These are phyloP conservation scores for Heliopora coerulea DNA, from an alignment of 92 coral and sea anemone species.

Conservation along the genomic window DNA sequence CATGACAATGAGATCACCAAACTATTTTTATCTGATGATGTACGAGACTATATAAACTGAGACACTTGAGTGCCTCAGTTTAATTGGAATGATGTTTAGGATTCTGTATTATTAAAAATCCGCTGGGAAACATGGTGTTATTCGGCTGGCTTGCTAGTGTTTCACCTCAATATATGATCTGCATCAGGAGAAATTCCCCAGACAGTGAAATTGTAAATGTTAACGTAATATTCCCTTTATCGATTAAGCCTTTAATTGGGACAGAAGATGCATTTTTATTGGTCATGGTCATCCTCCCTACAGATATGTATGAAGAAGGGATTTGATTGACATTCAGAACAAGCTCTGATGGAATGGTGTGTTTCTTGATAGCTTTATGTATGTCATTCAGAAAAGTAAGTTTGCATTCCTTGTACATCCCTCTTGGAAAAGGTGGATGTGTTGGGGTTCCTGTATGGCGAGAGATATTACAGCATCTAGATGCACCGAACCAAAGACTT, in stretches of 20 bases:
- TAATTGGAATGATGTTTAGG: conserved; percentile 57
- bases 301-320: conserved; percentile 50
- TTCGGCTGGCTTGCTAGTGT: conserved; percentile 52
- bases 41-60: no score
- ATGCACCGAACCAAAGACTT: conserved; percentile 53
- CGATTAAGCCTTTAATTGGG: conserved; percentile 46
- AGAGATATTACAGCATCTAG: conserved; percentile 50
- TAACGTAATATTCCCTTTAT: conserved; percentile 55
- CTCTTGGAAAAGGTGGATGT: conserved; percentile 50
- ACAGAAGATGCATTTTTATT: conserved; percentile 41
- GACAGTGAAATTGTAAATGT: conserved; percentile 54
- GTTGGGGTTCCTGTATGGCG: conserved; percentile 49
- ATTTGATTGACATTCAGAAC: conserved; percentile 51
- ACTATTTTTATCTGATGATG: no score
- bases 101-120: conserved; percentile 55
- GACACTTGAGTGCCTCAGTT: conserved; percentile 54
- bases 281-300: conserved; percentile 46
- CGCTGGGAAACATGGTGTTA: conserved; percentile 50
- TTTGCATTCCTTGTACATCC: conserved; percentile 51
- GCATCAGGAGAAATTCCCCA: conserved; percentile 48
- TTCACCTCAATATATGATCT: conserved; percentile 48
- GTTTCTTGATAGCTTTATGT: conserved; percentile 28
- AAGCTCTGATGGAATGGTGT: conserved; percentile 40
- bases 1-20: no score
- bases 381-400: conserved; percentile 50